Conservation (phyloP, 2,888 invertebrate species). For the Anodontia alba region DNA sequence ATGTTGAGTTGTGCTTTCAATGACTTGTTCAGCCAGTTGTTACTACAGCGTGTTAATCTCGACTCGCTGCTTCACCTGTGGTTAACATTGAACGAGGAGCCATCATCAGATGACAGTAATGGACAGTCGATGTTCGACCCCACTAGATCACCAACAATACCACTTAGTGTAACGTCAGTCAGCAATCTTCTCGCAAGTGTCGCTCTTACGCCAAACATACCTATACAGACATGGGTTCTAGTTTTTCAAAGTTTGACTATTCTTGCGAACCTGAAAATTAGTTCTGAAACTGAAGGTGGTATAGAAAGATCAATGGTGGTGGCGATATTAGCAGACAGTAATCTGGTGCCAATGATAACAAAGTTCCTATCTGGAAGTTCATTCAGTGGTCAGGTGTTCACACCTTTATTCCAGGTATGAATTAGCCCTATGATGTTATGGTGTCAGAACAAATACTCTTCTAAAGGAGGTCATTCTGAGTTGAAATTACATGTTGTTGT, state of each 20-base stretch:
- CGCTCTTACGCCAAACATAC: constrained; percentile 89
- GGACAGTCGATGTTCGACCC: constrained; percentile 75
- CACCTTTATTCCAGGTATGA: constrained; percentile 3
- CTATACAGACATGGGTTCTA: constrained; percentile 92
- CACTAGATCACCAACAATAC: constrained; percentile 87
- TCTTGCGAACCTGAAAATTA: constrained; percentile 88
- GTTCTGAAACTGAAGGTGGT: constrained; percentile 47
- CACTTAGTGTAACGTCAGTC: constrained; percentile 88
- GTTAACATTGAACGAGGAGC: constrained; percentile 92
- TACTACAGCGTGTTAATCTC: constrained; percentile 90
- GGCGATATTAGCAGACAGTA: constrained; percentile 78
- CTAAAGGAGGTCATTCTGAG: no score
- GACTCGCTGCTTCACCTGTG: constrained; percentile 94
- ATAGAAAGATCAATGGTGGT: constrained; percentile 74
- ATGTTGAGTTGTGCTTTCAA: constrained; percentile 91
- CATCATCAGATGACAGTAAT: constrained; percentile 72
- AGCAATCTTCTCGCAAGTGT: constrained; percentile 89
- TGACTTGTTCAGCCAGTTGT: constrained; percentile 88
- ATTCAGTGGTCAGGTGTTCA: constrained; percentile 61
- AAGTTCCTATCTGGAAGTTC: constrained; percentile 81
- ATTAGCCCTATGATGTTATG: background rate
- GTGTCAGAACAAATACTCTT: no score
- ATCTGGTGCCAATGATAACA: constrained; percentile 78
- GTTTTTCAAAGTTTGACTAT: constrained; percentile 91
- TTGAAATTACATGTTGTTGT: no score